Base-by-base conservation (phyloP, 2,797 vertebrate species). In the Limnodromus scolopaceus region DNA sequence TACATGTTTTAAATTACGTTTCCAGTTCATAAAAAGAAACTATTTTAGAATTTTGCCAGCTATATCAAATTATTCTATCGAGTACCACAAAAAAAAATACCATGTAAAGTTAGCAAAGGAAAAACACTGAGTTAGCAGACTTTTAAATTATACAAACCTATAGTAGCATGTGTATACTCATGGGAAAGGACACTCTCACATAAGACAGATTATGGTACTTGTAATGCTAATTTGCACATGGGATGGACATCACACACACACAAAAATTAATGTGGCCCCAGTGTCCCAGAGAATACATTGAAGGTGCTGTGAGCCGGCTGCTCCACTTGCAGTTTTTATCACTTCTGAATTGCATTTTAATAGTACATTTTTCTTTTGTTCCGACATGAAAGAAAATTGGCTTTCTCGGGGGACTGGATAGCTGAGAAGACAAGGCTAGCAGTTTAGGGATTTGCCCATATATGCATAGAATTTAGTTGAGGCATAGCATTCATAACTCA, bases 301-400 rank as follows among this genome's bases (percentile, higher is more conserved):
- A 97, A 98, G 97, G 97, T 98, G 97, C 97, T 98, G 96, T 89
- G 98, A 98, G 97, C 98, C 79, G 97, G 97, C 98, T 98, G 98
- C 96, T 98, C 97, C 96, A 96, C 97, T 98, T 98, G 97, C 97
- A 97, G 97, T 97, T 98, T 98, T 98, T 98, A 98, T 98, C 98
- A 98, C 98, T 98, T 98, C 97, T 95, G 98, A 98, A 98, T 98
- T 98, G 98, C 98, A 98, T 98, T 98, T 98, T 98, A 98, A 98
- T 98, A 98, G 98, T 98, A 98, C 98, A 98, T 98, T 98, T 98
- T 98, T 98, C 98, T 98, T 98, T 97, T 97, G 98, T 98, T 98
- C 97, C 97, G 97, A 98, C 97, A 98, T 97, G 98, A 98, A 98
- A 97, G 98, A 98, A 98, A 98, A 98, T 98, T 98, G 98, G 97